Conservation (phyloP, 2,888 invertebrate genomes). For the Agonopterix subpropinquella region DNA sequence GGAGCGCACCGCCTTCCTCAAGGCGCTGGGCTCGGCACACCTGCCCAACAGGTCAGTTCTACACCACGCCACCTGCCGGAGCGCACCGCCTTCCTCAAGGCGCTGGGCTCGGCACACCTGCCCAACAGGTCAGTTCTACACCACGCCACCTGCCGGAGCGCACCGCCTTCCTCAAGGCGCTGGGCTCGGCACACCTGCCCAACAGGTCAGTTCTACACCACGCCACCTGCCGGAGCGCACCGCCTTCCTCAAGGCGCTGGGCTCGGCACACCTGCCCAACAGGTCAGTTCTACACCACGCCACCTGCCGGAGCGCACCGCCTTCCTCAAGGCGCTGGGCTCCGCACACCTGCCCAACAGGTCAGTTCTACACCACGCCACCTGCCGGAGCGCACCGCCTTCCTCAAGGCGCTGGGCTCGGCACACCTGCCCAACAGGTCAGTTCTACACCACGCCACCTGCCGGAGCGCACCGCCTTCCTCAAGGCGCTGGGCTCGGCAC, state of each 20-base stretch:
- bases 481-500: conserved; percentile 34
- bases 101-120: conserved; percentile 35
- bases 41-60: conserved; percentile 39
- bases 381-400: conserved; percentile 76
- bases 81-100: conserved; percentile 66
- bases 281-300: too few relatives aligned
- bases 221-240: conserved; percentile 77
- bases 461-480: conserved; percentile 76
- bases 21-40: conserved; percentile 35
- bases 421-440: conserved; percentile 39
- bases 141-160: conserved; percentile 78
- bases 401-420: conserved; percentile 39
- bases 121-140: too few relatives aligned
- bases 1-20: conserved; percentile 74
- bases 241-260: conserved; percentile 58
- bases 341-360: conserved; percentile 37
- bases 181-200: conserved; percentile 36
- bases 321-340: conserved; percentile 51
- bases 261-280: conserved; percentile 34
- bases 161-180: conserved; percentile 61
- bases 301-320: conserved; percentile 76
- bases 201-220: too few relatives aligned
- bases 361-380: too few relatives aligned
- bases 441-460: too few relatives aligned
- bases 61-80: conserved; percentile 79